These are phyloP conservation scores for Paradoxurus hermaphroditus DNA, from an alignment of 2,113 vertebrate genomes.

Conservation along the genomic window DNA sequence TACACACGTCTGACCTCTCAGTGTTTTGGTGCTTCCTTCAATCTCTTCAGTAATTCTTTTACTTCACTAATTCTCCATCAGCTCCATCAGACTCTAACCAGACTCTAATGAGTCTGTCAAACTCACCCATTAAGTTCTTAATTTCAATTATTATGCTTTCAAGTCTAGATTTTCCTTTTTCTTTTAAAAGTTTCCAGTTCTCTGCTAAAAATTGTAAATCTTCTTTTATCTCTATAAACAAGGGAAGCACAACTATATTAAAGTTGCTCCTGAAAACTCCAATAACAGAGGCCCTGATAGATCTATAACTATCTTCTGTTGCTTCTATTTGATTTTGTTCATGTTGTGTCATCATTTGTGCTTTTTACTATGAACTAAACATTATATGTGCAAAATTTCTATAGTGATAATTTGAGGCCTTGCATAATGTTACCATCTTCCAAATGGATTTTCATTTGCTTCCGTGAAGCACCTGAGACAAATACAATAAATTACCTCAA, in stretches of 20 bases:
- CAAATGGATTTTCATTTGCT: slow-evolving; percentile 14
- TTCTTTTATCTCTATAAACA: background rate
- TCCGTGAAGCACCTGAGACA: background rate
- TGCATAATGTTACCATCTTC: background rate
- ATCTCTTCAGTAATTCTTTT: background rate
- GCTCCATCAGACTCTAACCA: background rate
- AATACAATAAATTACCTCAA: background rate
- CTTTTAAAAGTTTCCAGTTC: background rate
- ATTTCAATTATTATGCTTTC: background rate
- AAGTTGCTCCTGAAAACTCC: background rate
- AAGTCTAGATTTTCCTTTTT: background rate
- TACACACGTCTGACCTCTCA: background rate
- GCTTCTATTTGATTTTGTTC: background rate
- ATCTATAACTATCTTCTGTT: background rate
- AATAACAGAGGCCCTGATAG: background rate
- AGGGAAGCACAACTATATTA: background rate
- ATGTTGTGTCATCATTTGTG: background rate
- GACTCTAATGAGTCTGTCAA: background rate
- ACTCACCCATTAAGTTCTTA: background rate
- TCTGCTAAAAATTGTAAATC: slow-evolving; percentile 13
- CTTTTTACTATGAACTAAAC: background rate
- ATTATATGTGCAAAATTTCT: background rate
- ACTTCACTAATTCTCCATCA: background rate
- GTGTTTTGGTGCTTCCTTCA: background rate
- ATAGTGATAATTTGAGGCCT: background rate